Evolutionary conservation across 2,888 invertebrate genomes (phyloP), one percentile per base, ranked within the genome.

Genomic region (Carcina quercana): DNA sequence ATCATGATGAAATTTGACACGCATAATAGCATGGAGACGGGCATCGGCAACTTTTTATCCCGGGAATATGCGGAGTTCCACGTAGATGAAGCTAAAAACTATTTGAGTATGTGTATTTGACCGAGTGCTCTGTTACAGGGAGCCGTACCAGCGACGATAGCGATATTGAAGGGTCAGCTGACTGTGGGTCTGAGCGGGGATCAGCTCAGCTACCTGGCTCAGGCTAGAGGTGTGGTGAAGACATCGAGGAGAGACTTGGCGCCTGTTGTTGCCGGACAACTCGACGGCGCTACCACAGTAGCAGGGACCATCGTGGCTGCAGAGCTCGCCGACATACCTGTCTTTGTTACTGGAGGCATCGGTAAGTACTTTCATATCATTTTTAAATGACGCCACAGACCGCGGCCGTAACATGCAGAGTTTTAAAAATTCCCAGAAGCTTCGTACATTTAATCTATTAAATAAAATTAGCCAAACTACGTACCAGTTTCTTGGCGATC

Each of bases 211-310:
- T 73, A 79, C 35, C 73, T 97, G 24, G 90, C 94, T 0, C 73
- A 64, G 25, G 65, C 73, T 35, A 78, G 65, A 43, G 85, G 70
- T 25, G 85, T 86, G 5, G 76, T 95, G 3, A 98, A 98, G 78
- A 92, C 94, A 13, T 97, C 98, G 0, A 85, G 95, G 6, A 85
- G 97, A 42, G 97, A 98, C 79, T 80, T 97, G 15, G 89, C 96
- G 0, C 90, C 87, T 40, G 89, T 93, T 7, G 50, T 92, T 8
- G 89, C 91, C n/a, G 86, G 87, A 45, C 75, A 83, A 29, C 61
- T 88, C 13, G 90, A 89, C 57, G 97, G 98, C 1, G 98, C 98
- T 1, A 98, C 98, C 0, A 99, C 99, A 0, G 98, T 99, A 1
- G 93, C 97, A 0, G 97, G 94, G 0, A 99, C 98, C 0, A 91